These are phyloP conservation scores for Podotricha telesiphe DNA, from an alignment of 2,888 invertebrate species.

Conservation along the genomic window DNA sequence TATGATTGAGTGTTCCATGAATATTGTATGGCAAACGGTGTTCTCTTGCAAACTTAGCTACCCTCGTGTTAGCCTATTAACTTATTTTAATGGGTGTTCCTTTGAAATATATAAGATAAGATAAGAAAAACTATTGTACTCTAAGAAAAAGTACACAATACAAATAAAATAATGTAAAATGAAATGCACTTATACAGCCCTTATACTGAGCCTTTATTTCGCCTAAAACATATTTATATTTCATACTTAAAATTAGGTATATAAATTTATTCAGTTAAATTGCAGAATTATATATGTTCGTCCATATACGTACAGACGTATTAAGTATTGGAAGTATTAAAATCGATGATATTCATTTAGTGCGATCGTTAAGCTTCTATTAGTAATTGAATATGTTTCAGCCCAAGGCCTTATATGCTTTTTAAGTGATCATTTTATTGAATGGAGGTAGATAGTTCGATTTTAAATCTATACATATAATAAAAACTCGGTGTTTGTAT, in stretches of 20 bases:
- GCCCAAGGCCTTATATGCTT: conserved; percentile 18
- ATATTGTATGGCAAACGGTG: conserved; percentile 29
- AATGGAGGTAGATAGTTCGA: neutral
- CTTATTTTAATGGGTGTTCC: neutral
- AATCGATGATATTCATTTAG: conserved; percentile 10
- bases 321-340: neutral
- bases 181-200: too few relatives aligned
- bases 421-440: conserved; percentile 3
- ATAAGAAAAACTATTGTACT: too few relatives aligned
- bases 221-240: too few relatives aligned
- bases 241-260: too few relatives aligned
- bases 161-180: too few relatives aligned
- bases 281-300: neutral
- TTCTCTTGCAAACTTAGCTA: conserved; percentile 29
- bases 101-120: too few relatives aligned
- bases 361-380: conserved; percentile 9
- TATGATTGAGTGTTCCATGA: conserved; percentile 37
- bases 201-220: neutral
- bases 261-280: too few relatives aligned
- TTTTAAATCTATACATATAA: too few relatives aligned
- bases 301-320: neutral
- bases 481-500: too few relatives aligned
- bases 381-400: conserved; percentile 23
- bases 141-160: too few relatives aligned
- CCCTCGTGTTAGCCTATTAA: neutral